These are phyloP conservation scores for Microctenopoma steveboyesi DNA, from an alignment of 2,797 vertebrate genomes.

Conservation along the genomic window DNA sequence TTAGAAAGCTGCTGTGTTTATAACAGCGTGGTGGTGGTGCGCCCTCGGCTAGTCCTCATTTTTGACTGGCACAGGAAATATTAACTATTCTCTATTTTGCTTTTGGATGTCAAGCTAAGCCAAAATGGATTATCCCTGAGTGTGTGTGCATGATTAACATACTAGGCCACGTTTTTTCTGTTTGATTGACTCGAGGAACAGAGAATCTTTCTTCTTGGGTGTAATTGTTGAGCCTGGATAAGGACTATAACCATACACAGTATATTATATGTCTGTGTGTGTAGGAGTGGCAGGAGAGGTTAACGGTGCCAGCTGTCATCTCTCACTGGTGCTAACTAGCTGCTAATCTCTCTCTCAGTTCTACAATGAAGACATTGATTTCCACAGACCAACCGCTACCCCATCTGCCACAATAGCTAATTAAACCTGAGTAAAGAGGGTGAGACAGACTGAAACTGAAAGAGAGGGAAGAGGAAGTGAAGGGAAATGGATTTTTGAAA, in stretches of 20 bases:
- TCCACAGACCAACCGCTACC: constrained; percentile 57
- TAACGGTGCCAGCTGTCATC: constrained; percentile 77
- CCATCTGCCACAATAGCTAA: constrained; percentile 74
- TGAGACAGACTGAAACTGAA: constrained; percentile 38
- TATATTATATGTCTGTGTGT: constrained; percentile 29
- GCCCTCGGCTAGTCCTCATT: neutral
- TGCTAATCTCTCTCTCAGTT: constrained; percentile 77
- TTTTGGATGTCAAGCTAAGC: constrained; percentile 26
- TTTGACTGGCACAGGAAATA: constrained; percentile 26
- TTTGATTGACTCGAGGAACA: constrained; percentile 32
- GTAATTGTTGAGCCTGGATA: constrained; percentile 24
- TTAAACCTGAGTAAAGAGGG: constrained; percentile 62
- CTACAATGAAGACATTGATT: constrained; percentile 82
- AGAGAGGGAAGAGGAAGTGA: constrained; percentile 33
- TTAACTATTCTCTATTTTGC: neutral
- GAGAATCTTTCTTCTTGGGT: constrained; percentile 17
- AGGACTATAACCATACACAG: constrained; percentile 22
- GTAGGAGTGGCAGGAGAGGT: constrained; percentile 35
- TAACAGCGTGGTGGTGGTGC: neutral
- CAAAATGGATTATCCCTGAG: constrained; percentile 24
- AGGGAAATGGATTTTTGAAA: constrained; percentile 34
- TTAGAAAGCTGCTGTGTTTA: too few species aligned
- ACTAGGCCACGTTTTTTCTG: constrained; percentile 21
- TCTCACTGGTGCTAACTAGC: constrained; percentile 76
- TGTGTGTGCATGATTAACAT: constrained; percentile 31